phyloP scores from a whole-genome alignment of 2,797 vertebrate species.

The Ara ararauna region DNA sequence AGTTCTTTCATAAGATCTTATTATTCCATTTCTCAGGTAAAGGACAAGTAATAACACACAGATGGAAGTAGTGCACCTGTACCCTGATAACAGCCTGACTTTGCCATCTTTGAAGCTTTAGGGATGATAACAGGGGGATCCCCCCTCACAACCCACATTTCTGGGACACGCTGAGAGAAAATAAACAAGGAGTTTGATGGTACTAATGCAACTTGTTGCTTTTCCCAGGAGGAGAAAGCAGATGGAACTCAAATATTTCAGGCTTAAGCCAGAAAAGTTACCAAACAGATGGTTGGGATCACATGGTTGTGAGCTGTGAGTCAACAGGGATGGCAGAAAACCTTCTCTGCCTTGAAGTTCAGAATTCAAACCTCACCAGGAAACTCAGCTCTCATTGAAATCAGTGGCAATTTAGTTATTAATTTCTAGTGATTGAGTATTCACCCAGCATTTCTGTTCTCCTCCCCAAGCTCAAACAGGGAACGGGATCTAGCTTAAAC shows the following conservation, averaged over 20 bases:
- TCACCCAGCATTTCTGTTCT: not conserved
- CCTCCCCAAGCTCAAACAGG: not conserved
- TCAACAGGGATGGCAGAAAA: not conserved
- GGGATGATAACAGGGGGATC: not conserved
- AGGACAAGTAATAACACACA: not conserved
- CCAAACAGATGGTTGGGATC: constrained; percentile 16
- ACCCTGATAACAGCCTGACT: accelerated
- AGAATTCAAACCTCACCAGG: not conserved
- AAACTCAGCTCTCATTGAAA: not conserved
- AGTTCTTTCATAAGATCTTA: not conserved
- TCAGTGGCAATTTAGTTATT: not conserved
- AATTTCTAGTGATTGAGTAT: not conserved
- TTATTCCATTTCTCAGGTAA: not conserved
- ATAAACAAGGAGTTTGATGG: not conserved
- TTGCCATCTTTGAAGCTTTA: not conserved
- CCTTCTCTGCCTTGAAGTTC: not conserved
- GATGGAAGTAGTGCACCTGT: accelerated
- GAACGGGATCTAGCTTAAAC: not conserved
- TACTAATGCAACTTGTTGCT: not conserved
- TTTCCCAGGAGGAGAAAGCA: not conserved
- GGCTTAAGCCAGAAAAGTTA: constrained; percentile 1
- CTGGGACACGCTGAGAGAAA: not conserved
- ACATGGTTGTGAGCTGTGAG: constrained; percentile 7
- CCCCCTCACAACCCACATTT: not conserved
- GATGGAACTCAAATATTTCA: constrained; percentile 1